phyloP scores from a whole-genome alignment of 2,113 vertebrate genomes.

The Coreoperca whiteheadi region DNA sequence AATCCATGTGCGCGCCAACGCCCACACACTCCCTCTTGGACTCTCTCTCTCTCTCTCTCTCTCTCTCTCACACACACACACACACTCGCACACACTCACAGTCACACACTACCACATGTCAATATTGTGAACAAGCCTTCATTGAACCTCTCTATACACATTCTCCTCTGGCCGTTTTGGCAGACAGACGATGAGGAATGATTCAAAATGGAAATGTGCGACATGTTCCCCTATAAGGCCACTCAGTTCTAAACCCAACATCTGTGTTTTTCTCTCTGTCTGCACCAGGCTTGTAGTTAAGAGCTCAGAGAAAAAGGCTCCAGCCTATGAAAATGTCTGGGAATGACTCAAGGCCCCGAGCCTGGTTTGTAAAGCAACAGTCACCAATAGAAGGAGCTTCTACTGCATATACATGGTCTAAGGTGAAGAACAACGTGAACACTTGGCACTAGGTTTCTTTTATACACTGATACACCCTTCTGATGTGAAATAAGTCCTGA shows the following conservation, averaged over 20 bases:
- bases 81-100: conserved; percentile 52
- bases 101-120: conserved; percentile 74
- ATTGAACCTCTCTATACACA: conserved; percentile 75
- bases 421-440: conserved; percentile 78
- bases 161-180: conserved; percentile 82
- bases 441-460: conserved; percentile 81
- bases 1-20: conserved; percentile 65
- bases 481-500: conserved; percentile 36
- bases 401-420: conserved; percentile 80
- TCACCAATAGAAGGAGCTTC: conserved; percentile 73
- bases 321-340: conserved; percentile 56
- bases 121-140: conserved; percentile 80
- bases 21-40: conserved; percentile 58
- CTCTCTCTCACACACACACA: conserved; percentile 12
- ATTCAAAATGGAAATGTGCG: conserved; percentile 77
- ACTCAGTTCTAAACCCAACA: conserved; percentile 81
- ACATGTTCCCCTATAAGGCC: conserved; percentile 85
- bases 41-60: conserved; percentile 39
- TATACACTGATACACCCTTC: conserved; percentile 63
- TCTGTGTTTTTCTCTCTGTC: conserved; percentile 71
- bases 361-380: conserved; percentile 71
- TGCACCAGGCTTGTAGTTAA: conserved; percentile 62
- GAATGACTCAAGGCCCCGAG: conserved; percentile 64
- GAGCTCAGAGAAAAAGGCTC: conserved; percentile 58
- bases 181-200: conserved; percentile 81